A percentile compares a stretch with the other conserved stretches of the same genome.
Evolutionary conservation across 2,888 invertebrate genomes (phyloP).

Genomic region (Drosophila tanythrix): DNA sequence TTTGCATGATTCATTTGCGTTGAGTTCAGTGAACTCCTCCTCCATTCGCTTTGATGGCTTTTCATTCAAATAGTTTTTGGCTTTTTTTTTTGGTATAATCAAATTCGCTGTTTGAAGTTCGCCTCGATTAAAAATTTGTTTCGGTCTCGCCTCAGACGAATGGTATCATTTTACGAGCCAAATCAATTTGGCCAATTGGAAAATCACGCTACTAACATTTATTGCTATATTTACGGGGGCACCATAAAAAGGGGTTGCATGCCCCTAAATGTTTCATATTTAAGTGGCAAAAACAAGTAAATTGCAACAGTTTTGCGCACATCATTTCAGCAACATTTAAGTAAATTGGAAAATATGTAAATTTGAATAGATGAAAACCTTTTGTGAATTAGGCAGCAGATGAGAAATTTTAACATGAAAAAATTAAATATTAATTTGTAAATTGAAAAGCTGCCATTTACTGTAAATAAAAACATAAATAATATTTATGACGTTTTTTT

Average conservation of each 20-base stretch:
- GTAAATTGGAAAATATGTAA: neutral
- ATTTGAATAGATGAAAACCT: neutral
- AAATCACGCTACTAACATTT: conserved; percentile 1
- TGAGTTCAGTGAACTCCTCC: conserved; percentile 32
- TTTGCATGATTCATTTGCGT: conserved; percentile 37
- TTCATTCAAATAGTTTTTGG: conserved; percentile 45
- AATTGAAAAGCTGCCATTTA: too few relatives aligned
- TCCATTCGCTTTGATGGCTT: conserved; percentile 30
- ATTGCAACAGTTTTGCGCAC: neutral
- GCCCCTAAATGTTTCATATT: neutral
- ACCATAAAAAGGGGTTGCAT: neutral
- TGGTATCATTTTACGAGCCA: conserved; percentile 10
- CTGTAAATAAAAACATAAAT: too few relatives aligned
- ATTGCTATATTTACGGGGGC: neutral
- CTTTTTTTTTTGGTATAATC: conserved; percentile 26
- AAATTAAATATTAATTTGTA: too few relatives aligned
- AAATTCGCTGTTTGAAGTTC: conserved; percentile 26
- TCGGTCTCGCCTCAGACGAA: too few relatives aligned
- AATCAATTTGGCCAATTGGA: conserved; percentile 1
- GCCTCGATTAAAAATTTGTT: conserved; percentile 1
- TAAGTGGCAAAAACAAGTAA: neutral
- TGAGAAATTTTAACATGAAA: too few relatives aligned
- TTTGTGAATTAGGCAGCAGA: neutral
- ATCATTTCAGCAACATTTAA: neutral
- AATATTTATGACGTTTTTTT: too few relatives aligned